Evolutionary conservation across 2,888 invertebrate species (phyloP).

Genomic region (Thelaira solivaga): DNA sequence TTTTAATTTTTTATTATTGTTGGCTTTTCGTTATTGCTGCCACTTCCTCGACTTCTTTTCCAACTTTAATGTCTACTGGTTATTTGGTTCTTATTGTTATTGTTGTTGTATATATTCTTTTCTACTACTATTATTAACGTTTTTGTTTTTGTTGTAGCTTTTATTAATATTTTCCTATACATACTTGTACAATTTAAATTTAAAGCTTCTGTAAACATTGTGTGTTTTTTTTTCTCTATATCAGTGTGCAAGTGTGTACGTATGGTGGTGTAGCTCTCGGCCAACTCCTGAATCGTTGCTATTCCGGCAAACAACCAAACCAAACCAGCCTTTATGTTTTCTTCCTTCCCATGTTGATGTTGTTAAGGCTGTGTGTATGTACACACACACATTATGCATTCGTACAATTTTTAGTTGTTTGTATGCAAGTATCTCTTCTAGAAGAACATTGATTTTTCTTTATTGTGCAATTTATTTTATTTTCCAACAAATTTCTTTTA

Average conservation of each 20-base stretch:
- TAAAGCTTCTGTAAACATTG: conserved; percentile 52
- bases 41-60: conserved; percentile 51
- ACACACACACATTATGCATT: not conserved
- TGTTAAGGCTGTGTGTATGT: not conserved
- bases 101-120: not conserved
- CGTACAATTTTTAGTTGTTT: no score
- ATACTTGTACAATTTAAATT: conserved; percentile 44
- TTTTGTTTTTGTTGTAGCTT: conserved; percentile 1
- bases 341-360: conserved; percentile 36
- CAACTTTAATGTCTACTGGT: conserved; percentile 50
- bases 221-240: not conserved
- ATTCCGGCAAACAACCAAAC: conserved; percentile 22
- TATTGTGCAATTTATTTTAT: conserved; percentile 65
- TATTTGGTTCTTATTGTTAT: conserved; percentile 26
- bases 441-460: conserved; percentile 61
- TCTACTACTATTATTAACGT: conserved; percentile 6
- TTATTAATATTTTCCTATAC: conserved; percentile 38
- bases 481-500: conserved; percentile 70
- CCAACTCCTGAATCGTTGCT: conserved; percentile 35
- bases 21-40: conserved; percentile 20
- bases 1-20: conserved; percentile 9
- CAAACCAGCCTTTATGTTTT: conserved; percentile 19
- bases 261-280: conserved; percentile 14
- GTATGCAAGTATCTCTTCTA: conserved; percentile 29
- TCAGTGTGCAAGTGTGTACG: no score